Conservation (phyloP, 1,140 invertebrate genomes). For the Venturia canescens region DNA sequence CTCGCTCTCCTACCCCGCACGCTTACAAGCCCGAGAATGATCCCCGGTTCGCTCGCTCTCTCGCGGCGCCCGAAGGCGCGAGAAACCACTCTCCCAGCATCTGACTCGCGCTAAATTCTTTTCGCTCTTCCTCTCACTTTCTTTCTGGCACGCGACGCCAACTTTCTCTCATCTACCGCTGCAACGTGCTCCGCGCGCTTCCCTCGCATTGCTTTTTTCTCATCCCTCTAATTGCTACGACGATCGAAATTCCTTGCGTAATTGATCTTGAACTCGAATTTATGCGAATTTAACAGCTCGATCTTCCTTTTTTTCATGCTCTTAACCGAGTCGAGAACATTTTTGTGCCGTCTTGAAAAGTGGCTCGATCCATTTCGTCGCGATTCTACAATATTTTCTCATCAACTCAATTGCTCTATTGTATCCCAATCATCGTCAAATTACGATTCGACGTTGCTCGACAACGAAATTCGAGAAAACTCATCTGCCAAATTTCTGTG, state of each 20-base stretch:
- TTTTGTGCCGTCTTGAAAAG: no score
- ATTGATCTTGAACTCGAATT: not conserved
- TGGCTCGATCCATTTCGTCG: no score
- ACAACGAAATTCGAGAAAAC: no score
- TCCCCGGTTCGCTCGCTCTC: constrained; percentile 46
- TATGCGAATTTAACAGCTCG: not conserved
- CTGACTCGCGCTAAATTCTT: constrained; percentile 51
- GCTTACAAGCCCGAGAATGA: not conserved
- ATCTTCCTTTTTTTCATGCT: no score
- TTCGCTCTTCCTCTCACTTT: constrained; percentile 51
- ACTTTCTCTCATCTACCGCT: constrained; percentile 13
- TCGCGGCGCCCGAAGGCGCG: constrained; percentile 15
- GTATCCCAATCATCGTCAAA: no score
- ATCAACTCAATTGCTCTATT: no score
- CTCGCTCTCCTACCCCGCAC: constrained; percentile 51
- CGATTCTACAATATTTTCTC: no score
- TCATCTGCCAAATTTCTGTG: no score
- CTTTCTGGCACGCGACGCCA: constrained; percentile 51
- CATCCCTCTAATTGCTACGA: not conserved
- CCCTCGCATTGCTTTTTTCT: constrained; percentile 17
- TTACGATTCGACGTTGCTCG: no score
- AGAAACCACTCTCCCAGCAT: constrained; percentile 14
- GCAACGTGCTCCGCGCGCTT: constrained; percentile 19
- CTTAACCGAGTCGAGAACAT: no score
- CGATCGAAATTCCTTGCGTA: not conserved